These are phyloP conservation scores for Thera obeliscata DNA, from an alignment of 2,888 invertebrate species.

Conservation along the genomic window DNA sequence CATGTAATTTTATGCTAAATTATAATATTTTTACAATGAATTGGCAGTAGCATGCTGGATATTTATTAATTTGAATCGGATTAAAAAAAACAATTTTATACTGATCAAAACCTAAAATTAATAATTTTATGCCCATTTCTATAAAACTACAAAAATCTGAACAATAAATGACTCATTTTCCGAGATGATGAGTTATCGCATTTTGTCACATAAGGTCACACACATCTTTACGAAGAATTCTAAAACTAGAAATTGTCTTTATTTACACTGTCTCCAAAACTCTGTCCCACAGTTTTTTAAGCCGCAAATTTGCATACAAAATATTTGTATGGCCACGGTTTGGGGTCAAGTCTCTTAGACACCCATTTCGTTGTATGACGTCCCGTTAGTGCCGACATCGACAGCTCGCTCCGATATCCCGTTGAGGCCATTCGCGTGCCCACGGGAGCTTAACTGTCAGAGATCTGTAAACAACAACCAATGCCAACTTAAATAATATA, in stretches of 20 bases:
- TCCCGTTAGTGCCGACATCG: conserved; percentile 59
- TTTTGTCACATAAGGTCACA: conserved; percentile 25
- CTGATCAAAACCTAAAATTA: not conserved
- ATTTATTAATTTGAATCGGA: not conserved
- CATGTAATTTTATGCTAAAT: not conserved
- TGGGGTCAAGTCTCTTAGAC: conserved; percentile 48
- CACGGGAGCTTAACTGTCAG: conserved; percentile 83
- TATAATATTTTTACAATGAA: conserved; percentile 18
- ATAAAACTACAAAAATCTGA: not conserved
- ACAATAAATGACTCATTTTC: not conserved
- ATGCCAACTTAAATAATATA: not conserved
- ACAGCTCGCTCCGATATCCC: conserved; percentile 73
- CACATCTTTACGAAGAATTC: conserved; percentile 10
- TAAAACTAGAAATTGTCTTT: conserved; percentile 26
- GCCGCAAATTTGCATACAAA: not conserved
- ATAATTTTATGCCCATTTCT: not conserved
- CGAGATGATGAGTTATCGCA: conserved; percentile 28
- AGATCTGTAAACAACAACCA: conserved; percentile 61
- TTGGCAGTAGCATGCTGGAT: not conserved
- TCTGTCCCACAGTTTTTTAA: not conserved
- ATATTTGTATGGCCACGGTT: conserved; percentile 3
- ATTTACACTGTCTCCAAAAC: conserved; percentile 27
- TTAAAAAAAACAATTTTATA: too few species aligned
- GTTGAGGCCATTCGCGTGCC: conserved; percentile 74
- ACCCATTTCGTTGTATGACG: conserved; percentile 75